Evolutionary conservation across 53 echinoderm and acorn worm genomes (phyloP), one percentile per base, ranked within the genome.

Genomic region (Apostichopus leukothele): DNA sequence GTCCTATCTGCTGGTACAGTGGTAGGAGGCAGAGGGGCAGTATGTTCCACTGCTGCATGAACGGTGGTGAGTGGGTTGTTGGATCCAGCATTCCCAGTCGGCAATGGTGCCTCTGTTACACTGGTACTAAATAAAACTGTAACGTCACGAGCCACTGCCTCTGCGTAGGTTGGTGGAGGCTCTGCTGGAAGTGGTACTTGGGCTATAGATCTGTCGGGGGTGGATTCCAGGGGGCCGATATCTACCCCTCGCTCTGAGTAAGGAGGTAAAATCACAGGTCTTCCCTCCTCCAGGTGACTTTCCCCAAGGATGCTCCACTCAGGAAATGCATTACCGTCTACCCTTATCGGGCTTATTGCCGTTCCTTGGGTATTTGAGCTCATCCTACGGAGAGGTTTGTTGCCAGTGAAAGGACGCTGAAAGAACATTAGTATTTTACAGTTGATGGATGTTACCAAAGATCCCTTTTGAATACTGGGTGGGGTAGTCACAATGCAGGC

Each of bases 391-490:
- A 25, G 85, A 14, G 85, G 90, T 55, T 83, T 83, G 73, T 21
- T 73, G 5, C 27, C 91, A 9, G 67, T 76, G 88, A 96, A 88
- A 7, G 84, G 94, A 22, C 96, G 89, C 71, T 96, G 96, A 59
- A 96, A 96, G 93, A 96, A 96, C 84, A 96, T 89, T 3, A 96
- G 89, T 5, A 96, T 61, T n/a, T 94, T 96, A 22, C 74, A 75
- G 22, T 87, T 52, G 6, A 79, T 90, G 75, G 88, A 84, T 5
- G 74, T 25, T 12, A 90, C 22, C 13, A 88, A 26, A 13, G 91
- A 90, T 9, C 92, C 87, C 18, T 83, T 87, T 76, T 77, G 73
- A 67, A 39, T 50, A 20, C 59, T 73, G 16, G 94, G 94, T 10
- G 96, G 96, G 1, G 94, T 94, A 25, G 94, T 91, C 57, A 96